phyloP scores from a whole-genome alignment of 1,140 invertebrate species.

The Ridgeia piscesae region DNA sequence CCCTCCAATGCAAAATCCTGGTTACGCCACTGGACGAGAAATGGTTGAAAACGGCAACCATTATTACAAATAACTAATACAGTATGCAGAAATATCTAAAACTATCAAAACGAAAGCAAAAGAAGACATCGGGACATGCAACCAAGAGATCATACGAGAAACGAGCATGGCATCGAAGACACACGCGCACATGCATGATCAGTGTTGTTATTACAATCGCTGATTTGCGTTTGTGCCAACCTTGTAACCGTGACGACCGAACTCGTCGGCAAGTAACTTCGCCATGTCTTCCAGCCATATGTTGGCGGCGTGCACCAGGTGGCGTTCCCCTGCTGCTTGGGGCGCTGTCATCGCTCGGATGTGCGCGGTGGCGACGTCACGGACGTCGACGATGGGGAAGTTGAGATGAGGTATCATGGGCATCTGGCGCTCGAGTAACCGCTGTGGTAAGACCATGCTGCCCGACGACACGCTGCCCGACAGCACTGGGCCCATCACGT shows the following conservation, averaged over 20 bases:
- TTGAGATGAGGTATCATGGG: constrained; percentile 61
- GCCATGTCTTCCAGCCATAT: constrained; percentile 61
- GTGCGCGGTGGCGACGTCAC: constrained; percentile 65
- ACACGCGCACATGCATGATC: neutral
- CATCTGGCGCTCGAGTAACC: constrained; percentile 58
- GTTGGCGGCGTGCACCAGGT: constrained; percentile 52
- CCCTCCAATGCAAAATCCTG: no score
- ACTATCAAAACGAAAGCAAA: no score
- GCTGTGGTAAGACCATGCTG: constrained; percentile 40
- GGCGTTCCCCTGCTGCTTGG: constrained; percentile 56
- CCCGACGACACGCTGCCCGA: constrained; percentile 38
- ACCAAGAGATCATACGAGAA: no score
- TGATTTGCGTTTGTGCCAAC: neutral
- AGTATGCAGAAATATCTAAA: no score
- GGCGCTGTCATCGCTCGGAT: constrained; percentile 61
- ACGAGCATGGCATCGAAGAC: no score
- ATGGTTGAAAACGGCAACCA: no score
- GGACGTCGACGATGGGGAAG: constrained; percentile 62
- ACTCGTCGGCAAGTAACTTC: constrained; percentile 57
- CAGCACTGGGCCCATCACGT: constrained; percentile 63
- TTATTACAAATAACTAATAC: no score
- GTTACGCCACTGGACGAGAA: no score
- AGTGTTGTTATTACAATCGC: no score
- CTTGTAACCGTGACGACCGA: constrained; percentile 52
- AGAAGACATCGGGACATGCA: no score